phyloP scores from a whole-genome alignment of 1,140 invertebrate species.

The Samia ricini region DNA sequence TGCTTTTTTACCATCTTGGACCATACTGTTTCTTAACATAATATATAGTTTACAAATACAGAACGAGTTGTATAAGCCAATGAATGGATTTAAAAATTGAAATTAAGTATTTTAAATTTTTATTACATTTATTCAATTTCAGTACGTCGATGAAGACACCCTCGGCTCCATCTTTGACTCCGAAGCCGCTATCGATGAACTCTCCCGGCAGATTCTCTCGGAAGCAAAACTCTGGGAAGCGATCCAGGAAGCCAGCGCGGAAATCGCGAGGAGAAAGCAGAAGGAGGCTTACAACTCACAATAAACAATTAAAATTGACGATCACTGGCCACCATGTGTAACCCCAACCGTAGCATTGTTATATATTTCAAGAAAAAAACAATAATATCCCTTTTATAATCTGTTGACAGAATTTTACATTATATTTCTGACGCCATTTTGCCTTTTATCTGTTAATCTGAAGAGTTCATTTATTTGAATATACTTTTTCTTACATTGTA shows the following conservation, averaged over 20 bases:
- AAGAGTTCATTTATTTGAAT: not conserved
- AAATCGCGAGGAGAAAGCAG: slow-evolving; percentile 80
- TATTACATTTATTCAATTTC: too few relatives aligned
- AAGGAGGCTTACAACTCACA: slow-evolving; percentile 36
- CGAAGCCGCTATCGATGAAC: slow-evolving; percentile 84
- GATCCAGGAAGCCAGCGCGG: slow-evolving; percentile 84
- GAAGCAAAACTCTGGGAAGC: slow-evolving; percentile 88
- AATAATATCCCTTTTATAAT: not conserved
- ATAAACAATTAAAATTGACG: not conserved
- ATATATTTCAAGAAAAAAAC: not conserved
- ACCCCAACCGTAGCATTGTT: slow-evolving; percentile 3
- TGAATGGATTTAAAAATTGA: too few relatives aligned
- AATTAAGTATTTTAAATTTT: too few relatives aligned
- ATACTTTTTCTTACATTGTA: not conserved
- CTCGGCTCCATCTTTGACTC: slow-evolving; percentile 81
- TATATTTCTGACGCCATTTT: not conserved
- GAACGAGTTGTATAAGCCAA: too few relatives aligned
- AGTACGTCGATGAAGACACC: slow-evolving; percentile 78
- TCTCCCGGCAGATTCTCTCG: slow-evolving; percentile 85
- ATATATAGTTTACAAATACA: too few relatives aligned
- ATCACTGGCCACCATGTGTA: not conserved
- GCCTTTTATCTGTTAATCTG: not conserved
- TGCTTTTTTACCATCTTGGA: too few relatives aligned
- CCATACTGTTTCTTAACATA: too few relatives aligned
- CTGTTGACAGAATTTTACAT: not conserved